Evolutionary conservation across 2,797 vertebrate species (phyloP).

Genomic region (Chiloscyllium punctatum): DNA sequence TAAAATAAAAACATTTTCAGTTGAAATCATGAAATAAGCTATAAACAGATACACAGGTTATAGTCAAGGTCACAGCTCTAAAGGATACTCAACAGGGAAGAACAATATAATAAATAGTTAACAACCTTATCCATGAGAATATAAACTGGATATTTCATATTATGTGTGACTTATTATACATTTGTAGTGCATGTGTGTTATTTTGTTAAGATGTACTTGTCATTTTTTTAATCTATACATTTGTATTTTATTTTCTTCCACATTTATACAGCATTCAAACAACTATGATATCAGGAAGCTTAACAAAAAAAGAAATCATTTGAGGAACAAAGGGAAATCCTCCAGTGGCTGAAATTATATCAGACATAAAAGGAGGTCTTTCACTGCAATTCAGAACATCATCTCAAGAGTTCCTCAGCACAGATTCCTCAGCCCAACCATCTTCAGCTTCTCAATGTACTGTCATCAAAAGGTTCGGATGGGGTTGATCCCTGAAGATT

Average conservation of each 20-base stretch:
- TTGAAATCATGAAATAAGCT: not conserved
- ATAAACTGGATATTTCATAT: not conserved
- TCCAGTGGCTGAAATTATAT: not conserved
- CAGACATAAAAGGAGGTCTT: not conserved
- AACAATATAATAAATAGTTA: no score
- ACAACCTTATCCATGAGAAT: not conserved
- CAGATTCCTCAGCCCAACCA: not conserved
- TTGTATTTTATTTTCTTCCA: not conserved
- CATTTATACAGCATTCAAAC: not conserved
- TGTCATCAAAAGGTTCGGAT: not conserved
- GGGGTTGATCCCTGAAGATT: not conserved
- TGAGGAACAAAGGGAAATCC: not conserved
- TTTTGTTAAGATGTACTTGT: not conserved
- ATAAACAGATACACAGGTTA: not conserved
- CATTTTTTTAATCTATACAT: not conserved
- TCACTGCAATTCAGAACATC: not conserved
- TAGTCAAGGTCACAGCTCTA: not conserved
- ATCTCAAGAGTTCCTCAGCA: not conserved
- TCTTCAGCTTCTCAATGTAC: not conserved
- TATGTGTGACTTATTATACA: not conserved
- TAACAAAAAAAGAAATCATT: not conserved
- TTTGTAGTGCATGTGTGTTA: no score
- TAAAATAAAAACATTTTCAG: slow-evolving; percentile 9
- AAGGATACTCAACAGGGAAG: no score
- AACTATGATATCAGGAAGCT: not conserved